Conservation (phyloP, 2,113 vertebrate genomes). For the Dicentrarchus labrax region DNA sequence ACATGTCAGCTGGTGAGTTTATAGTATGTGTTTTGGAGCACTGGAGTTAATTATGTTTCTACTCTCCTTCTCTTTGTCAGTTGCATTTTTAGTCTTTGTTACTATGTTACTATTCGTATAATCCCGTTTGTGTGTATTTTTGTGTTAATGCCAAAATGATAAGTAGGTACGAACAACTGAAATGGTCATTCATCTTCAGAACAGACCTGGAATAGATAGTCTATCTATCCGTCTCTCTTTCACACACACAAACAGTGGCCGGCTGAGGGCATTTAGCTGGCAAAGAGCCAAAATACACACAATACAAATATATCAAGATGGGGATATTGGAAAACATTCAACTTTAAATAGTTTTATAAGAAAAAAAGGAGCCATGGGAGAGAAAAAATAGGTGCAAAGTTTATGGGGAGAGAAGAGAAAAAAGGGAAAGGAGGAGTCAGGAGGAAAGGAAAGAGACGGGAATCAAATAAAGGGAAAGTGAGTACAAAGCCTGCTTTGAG, state of each 20-base stretch:
- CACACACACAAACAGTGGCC: neutral
- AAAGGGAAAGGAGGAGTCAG: constrained; percentile 14
- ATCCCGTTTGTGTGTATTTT: neutral
- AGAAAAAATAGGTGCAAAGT: neutral
- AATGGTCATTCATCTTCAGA: constrained; percentile 19
- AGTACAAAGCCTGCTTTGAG: constrained; percentile 64
- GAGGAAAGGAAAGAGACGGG: constrained; percentile 14
- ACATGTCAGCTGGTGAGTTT: neutral
- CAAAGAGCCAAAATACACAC: constrained; percentile 3
- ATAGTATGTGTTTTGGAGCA: neutral
- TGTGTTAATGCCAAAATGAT: neutral
- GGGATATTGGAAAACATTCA: neutral
- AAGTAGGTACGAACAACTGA: neutral
- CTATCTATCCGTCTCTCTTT: neutral
- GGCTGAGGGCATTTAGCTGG: neutral
- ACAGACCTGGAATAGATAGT: neutral
- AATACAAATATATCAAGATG: neutral
- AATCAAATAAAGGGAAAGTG: constrained; percentile 27
- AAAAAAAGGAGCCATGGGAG: neutral
- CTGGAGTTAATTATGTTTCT: neutral
- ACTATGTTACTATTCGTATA: neutral
- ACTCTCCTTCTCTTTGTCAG: neutral
- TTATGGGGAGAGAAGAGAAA: constrained; percentile 1
- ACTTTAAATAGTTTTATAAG: constrained; percentile 28
- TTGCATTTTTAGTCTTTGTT: neutral